Percentiles rank a stretch among this genome's conserved stretches.
Evolutionary conservation across 2,888 invertebrate genomes (phyloP).

Genomic region (Antitype chi): DNA sequence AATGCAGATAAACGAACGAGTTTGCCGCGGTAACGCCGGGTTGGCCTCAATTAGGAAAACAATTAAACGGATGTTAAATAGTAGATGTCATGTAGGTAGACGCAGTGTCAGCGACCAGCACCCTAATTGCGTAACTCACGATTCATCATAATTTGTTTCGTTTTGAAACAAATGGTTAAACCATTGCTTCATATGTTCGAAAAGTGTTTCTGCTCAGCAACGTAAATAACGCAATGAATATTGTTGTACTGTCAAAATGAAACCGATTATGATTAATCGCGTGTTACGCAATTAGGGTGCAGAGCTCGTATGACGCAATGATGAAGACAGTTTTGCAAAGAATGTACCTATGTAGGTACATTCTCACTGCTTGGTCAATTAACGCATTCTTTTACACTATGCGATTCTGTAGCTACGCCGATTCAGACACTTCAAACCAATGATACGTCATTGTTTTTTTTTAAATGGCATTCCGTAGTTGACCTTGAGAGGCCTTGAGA

Average conservation of each 20-base stretch:
- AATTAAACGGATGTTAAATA: constrained; percentile 78
- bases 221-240: too few species aligned
- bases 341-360: constrained; percentile 10
- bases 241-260: too few species aligned
- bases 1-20: constrained; percentile 57
- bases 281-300: too few species aligned
- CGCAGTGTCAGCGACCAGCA: constrained; percentile 52
- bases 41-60: constrained; percentile 79
- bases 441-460: too few species aligned
- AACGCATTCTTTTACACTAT: background rate
- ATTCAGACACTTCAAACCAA: background rate
- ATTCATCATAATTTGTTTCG: too few species aligned
- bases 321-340: constrained; percentile 51
- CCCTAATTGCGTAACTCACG: too few species aligned
- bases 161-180: too few species aligned
- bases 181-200: too few species aligned
- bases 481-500: too few species aligned
- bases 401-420: background rate
- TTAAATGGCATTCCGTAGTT: too few species aligned
- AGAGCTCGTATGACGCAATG: constrained; percentile 59
- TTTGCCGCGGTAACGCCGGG: constrained; percentile 46
- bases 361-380: constrained; percentile 28
- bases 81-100: constrained; percentile 54
- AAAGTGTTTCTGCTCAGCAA: too few species aligned
- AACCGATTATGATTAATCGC: too few species aligned